Conservation (phyloP, 2,797 vertebrate species). For the Karalla daura region DNA sequence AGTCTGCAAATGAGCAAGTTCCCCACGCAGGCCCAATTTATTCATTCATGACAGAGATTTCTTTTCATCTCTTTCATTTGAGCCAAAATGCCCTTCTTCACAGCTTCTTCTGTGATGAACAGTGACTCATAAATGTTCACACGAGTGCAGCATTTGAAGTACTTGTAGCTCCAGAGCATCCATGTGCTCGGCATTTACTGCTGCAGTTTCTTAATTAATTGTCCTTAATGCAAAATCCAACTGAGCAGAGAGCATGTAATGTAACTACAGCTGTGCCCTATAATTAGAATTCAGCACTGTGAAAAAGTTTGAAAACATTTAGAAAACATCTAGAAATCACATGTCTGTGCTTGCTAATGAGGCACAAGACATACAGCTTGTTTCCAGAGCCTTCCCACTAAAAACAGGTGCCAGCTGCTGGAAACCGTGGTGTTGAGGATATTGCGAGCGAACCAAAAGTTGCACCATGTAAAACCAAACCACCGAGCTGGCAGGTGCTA, state of each 20-base stretch:
- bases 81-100: conserved; percentile 28
- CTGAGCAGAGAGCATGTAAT: neutral
- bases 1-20: conserved; percentile 35
- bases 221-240: neutral
- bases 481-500: too few relatives aligned
- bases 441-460: too few relatives aligned
- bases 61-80: conserved; percentile 46
- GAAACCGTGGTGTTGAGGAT: too few relatives aligned
- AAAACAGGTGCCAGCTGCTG: too few relatives aligned
- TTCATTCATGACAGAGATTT: conserved; percentile 46
- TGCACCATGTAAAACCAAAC: too few relatives aligned
- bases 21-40: conserved; percentile 34
- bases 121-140: conserved; percentile 15
- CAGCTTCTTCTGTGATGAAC: conserved; percentile 7
- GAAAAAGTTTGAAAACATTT: neutral
- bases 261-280: too few relatives aligned
- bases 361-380: too few relatives aligned
- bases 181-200: neutral
- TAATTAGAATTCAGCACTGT: neutral
- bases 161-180: neutral
- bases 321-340: too few relatives aligned
- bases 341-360: too few relatives aligned
- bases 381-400: too few relatives aligned
- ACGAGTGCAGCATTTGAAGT: neutral
- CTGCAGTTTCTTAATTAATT: neutral